Conservation (phyloP, 2,113 vertebrate species). For the Myrmecobius fasciatus region DNA sequence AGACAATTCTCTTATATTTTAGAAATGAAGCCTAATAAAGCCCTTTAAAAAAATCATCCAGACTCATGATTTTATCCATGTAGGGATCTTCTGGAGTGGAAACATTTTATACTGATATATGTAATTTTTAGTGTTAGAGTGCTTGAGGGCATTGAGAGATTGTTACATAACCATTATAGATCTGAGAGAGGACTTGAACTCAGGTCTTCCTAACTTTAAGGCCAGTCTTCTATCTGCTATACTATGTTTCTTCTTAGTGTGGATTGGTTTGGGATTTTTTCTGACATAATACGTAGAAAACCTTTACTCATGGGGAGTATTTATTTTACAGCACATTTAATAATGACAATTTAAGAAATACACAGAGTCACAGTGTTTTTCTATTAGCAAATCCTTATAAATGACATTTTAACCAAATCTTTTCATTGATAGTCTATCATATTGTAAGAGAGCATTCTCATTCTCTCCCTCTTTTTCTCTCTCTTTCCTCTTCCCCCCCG, state of each 20-base stretch:
- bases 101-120: background rate
- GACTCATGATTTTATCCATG: background rate
- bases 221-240: constrained; percentile 11
- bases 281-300: constrained; percentile 76
- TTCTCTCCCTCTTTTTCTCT: background rate
- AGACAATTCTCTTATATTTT: too few relatives aligned
- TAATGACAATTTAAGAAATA: constrained; percentile 87
- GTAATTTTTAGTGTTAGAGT: background rate
- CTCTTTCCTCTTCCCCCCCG: too few relatives aligned
- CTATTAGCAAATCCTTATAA: constrained; percentile 82
- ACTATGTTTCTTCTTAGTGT: background rate
- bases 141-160: background rate
- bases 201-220: constrained; percentile 75
- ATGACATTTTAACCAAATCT: constrained; percentile 83
- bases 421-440: constrained; percentile 79
- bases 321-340: constrained; percentile 83
- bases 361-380: constrained; percentile 85
- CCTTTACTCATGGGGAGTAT: constrained; percentile 78
- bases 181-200: background rate
- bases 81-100: background rate
- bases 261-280: constrained; percentile 72
- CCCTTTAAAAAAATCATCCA: background rate
- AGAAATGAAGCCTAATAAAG: too few relatives aligned
- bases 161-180: background rate
- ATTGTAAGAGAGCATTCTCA: constrained; percentile 77